phyloP scores from a whole-genome alignment of 1,140 invertebrate genomes.

The Calliphora vicina region DNA sequence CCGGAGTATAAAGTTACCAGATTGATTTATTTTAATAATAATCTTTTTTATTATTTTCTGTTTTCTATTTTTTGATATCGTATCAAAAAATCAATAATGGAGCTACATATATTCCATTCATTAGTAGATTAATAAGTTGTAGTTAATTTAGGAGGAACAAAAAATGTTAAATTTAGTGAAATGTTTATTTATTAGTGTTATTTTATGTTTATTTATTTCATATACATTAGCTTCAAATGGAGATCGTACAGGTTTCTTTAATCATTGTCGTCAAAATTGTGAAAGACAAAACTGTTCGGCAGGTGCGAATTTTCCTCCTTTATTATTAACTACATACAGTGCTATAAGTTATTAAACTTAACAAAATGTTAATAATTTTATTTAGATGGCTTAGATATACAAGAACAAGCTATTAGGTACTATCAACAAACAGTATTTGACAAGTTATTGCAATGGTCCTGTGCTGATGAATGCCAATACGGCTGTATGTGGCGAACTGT shows the following conservation, averaged over 20 bases:
- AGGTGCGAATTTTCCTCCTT: no score
- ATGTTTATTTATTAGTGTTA: slow-evolving; percentile 35
- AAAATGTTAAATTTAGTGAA: slow-evolving; percentile 27
- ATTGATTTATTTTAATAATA: no score
- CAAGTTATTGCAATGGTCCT: slow-evolving; percentile 75
- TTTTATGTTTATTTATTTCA: slow-evolving; percentile 19
- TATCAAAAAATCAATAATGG: background rate
- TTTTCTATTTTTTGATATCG: no score
- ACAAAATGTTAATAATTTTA: slow-evolving; percentile 1
- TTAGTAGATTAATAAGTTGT: background rate
- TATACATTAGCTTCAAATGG: slow-evolving; percentile 47
- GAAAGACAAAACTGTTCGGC: slow-evolving; percentile 58
- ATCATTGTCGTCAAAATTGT: slow-evolving; percentile 59
- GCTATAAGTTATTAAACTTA: slow-evolving; percentile 12
- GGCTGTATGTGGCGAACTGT: slow-evolving; percentile 95
- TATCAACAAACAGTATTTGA: slow-evolving; percentile 67
- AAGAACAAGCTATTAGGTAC: slow-evolving; percentile 60
- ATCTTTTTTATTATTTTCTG: no score
- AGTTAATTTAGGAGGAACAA: background rate
- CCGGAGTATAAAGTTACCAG: no score
- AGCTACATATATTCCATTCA: background rate
- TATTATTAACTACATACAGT: no score
- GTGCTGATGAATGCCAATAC: slow-evolving; percentile 85
- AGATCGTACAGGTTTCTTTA: slow-evolving; percentile 58
- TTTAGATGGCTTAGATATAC: slow-evolving; percentile 69